Evolutionary conservation across 2,888 invertebrate species (phyloP).

Genomic region (Lacanobia wlatinum): DNA sequence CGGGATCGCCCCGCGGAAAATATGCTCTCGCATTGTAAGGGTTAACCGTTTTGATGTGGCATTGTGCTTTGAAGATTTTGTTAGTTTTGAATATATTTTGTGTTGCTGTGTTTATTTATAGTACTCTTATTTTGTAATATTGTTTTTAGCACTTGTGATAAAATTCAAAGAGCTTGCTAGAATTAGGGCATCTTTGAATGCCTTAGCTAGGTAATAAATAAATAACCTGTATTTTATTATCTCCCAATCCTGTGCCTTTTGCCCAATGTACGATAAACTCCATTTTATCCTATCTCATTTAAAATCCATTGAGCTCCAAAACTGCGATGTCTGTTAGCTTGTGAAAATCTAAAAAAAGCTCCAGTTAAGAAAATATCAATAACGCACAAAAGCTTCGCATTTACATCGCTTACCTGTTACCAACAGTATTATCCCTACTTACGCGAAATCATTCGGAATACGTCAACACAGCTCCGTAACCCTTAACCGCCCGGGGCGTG

Average conservation of each 20-base stretch:
- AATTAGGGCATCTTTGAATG: background rate
- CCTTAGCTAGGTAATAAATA: background rate
- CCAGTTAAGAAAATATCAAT: slow-evolving; percentile 37
- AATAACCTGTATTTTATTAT: background rate
- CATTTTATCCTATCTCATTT: background rate
- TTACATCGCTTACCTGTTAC: slow-evolving; percentile 68
- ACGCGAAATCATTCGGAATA: slow-evolving; percentile 75
- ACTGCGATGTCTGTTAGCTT: background rate
- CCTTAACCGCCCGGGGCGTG: slow-evolving; percentile 79
- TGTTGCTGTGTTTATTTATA: slow-evolving; percentile 11
- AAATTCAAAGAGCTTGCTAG: no score
- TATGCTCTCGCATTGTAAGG: slow-evolving; percentile 80
- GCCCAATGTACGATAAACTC: background rate
- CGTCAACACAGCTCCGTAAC: slow-evolving; percentile 76
- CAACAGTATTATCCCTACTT: slow-evolving; percentile 75
- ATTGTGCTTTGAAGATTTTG: slow-evolving; percentile 75
- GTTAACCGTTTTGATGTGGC: slow-evolving; percentile 77
- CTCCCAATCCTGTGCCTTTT: no score
- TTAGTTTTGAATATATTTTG: slow-evolving; percentile 63
- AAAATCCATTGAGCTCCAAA: background rate
- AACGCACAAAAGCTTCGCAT: slow-evolving; percentile 54
- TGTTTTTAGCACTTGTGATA: background rate
- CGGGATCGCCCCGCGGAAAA: slow-evolving; percentile 80
- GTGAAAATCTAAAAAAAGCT: slow-evolving; percentile 37
- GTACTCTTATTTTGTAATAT: background rate